Percentiles rank a stretch among this genome's conserved stretches.
phyloP scores from a whole-genome alignment of 2,797 vertebrate species.

The Eulemur albifrons region DNA sequence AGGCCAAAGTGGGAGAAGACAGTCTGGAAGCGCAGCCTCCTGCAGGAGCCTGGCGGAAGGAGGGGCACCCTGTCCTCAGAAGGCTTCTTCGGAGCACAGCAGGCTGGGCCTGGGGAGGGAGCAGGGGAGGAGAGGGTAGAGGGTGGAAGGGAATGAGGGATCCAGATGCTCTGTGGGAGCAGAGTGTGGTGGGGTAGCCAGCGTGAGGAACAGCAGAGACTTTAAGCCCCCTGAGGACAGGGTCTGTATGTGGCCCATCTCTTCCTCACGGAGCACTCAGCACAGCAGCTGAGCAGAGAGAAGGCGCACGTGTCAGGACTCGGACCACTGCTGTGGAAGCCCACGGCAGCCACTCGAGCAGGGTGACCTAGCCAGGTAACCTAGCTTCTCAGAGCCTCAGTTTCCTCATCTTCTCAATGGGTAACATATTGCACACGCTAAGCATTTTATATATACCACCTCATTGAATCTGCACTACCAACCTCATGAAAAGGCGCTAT shows the following conservation, averaged over 20 bases:
- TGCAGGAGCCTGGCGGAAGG: not conserved
- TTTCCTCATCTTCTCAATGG: not conserved
- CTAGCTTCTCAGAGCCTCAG: not conserved
- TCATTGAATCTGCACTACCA: not conserved
- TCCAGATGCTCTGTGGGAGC: not conserved
- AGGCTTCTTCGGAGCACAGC: not conserved
- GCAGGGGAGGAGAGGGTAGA: fast-evolving
- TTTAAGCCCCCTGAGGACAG: not conserved
- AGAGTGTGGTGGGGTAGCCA: fast-evolving
- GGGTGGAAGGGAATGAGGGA: not conserved
- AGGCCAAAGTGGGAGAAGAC: not conserved
- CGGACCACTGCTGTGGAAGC: too few species aligned
- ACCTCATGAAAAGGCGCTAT: not conserved
- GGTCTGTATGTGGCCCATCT: not conserved
- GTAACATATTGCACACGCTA: too few species aligned
- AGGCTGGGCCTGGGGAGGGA: not conserved
- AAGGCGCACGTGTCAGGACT: not conserved
- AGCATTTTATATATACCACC: not conserved
- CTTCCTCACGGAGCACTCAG: not conserved
- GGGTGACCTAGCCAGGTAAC: not conserved
- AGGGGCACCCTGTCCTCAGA: too few species aligned
- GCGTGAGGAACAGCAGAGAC: not conserved
- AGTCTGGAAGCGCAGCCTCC: not conserved
- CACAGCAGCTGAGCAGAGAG: not conserved
- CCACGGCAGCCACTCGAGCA: not conserved